phyloP scores from a whole-genome alignment of 2,888 invertebrate species.

The Sacculina carcini region DNA sequence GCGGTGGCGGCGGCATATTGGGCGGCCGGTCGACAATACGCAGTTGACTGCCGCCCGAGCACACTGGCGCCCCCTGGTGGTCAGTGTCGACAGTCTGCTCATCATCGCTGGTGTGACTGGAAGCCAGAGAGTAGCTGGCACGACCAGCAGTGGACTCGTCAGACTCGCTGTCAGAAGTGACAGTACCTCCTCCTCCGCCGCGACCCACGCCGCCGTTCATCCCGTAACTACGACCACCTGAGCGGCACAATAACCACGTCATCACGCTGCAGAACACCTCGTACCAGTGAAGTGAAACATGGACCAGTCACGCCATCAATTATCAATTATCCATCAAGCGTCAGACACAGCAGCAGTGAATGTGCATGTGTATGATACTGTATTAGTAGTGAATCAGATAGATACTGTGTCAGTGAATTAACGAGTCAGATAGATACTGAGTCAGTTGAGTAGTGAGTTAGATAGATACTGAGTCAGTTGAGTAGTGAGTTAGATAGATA shows the following conservation, averaged over 20 bases:
- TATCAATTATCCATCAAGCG: no score
- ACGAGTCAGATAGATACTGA: no score
- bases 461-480: no score
- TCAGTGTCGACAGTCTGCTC: slow-evolving; percentile 25
- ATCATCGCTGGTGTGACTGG: slow-evolving; percentile 85
- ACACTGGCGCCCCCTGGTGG: slow-evolving; percentile 10
- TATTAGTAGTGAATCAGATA: no score
- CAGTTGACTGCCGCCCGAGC: background rate
- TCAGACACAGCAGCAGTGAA: no score
- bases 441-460: no score
- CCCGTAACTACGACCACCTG: background rate
- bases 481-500: no score
- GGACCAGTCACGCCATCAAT: no score
- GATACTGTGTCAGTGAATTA: no score
- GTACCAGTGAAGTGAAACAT: no score
- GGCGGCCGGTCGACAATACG: background rate
- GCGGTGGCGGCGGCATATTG: background rate
- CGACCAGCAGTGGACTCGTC: slow-evolving; percentile 24
- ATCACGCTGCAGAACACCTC: no score
- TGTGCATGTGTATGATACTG: no score
- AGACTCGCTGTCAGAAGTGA: slow-evolving; percentile 13
- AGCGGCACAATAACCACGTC: background rate
- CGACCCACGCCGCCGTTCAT: background rate
- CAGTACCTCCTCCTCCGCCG: slow-evolving; percentile 3
- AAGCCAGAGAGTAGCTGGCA: slow-evolving; percentile 63